These are phyloP conservation scores for Agrotis puta DNA, from an alignment of 2,888 invertebrate genomes.

Conservation along the genomic window DNA sequence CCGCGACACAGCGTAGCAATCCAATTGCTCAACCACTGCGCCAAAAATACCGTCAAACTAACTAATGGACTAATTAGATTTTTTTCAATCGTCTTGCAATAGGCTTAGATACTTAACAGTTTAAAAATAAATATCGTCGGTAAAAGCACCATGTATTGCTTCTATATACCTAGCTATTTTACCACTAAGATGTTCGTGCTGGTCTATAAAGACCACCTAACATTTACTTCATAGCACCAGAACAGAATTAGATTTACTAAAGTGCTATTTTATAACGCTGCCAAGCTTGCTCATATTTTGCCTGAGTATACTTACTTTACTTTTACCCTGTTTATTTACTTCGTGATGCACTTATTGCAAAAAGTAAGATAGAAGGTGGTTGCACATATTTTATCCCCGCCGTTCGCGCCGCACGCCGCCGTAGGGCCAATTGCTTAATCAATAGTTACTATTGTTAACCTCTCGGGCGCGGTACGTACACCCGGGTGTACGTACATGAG, in stretches of 20 bases:
- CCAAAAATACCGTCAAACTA: too few relatives aligned
- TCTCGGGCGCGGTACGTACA: too few relatives aligned
- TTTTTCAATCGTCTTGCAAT: too few relatives aligned
- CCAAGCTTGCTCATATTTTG: constrained; percentile 24
- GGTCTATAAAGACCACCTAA: constrained; percentile 24
- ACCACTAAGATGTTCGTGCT: not conserved
- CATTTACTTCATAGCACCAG: constrained; percentile 31
- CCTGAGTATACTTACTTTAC: constrained; percentile 7
- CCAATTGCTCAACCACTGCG: too few relatives aligned
- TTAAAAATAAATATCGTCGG: not conserved
- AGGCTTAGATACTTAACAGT: too few relatives aligned
- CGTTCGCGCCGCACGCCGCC: too few relatives aligned
- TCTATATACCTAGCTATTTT: not conserved
- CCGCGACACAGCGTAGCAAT: too few relatives aligned
- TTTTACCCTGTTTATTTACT: not conserved
- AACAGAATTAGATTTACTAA: constrained; percentile 39
- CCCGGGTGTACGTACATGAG: too few relatives aligned
- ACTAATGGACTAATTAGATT: too few relatives aligned
- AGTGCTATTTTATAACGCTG: constrained; percentile 43
- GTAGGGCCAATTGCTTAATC: too few relatives aligned
- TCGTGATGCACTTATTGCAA: not conserved
- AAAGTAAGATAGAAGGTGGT: not conserved
- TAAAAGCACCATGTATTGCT: not conserved
- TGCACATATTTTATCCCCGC: too few relatives aligned
- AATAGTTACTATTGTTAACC: too few relatives aligned